These are phyloP conservation scores for Drosophila dives DNA, from an alignment of 2,888 invertebrate species.

Conservation along the genomic window DNA sequence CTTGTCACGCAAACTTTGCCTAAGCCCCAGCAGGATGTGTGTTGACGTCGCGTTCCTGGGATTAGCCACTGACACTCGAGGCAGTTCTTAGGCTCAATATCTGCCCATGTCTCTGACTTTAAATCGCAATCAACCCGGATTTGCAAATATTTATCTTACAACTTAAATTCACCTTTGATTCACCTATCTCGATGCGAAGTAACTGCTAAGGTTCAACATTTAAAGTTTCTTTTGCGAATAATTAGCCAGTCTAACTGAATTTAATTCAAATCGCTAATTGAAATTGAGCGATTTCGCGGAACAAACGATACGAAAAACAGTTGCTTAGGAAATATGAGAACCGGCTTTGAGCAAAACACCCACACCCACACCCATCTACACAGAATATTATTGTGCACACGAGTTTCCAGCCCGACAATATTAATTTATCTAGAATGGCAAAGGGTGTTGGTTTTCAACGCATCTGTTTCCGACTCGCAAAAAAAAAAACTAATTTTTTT, in stretches of 20 bases:
- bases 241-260: constrained; percentile 1
- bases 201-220: background rate
- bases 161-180: constrained; percentile 62
- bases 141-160: background rate
- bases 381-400: background rate
- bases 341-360: constrained; percentile 15
- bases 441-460: constrained; percentile 8
- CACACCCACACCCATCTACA: constrained; percentile 6
- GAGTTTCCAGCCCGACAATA: background rate
- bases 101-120: background rate
- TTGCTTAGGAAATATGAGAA: background rate
- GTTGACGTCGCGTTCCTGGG: background rate
- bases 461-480: background rate
- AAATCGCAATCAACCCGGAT: background rate
- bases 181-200: background rate
- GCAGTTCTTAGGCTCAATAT: background rate
- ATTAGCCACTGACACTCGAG: background rate
- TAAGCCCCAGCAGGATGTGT: background rate
- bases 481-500: background rate
- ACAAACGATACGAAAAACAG: background rate
- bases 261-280: constrained; percentile 1
- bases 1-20: constrained; percentile 56
- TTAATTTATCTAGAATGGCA: constrained; percentile 7
- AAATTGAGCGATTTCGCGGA: constrained; percentile 1
- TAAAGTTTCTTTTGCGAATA: constrained; percentile 14